Evolutionary conservation across 2,113 vertebrate species (phyloP).

Genomic region (Megaleporinus macrocephalus): DNA sequence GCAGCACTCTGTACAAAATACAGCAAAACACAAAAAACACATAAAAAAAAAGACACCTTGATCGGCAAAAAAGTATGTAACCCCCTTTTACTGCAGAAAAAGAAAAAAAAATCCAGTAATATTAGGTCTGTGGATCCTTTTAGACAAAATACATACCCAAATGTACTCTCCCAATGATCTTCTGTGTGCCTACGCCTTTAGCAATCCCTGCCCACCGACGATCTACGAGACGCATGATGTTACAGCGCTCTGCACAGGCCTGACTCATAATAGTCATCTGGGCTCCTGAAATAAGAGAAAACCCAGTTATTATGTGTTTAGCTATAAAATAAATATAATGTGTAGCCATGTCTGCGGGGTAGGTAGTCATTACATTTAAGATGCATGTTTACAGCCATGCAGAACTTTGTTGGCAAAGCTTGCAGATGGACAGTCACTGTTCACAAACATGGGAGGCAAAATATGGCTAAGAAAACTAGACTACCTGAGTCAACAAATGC

Average conservation of each 20-base stretch:
- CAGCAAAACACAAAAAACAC: too few relatives aligned
- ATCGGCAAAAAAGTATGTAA: too few relatives aligned
- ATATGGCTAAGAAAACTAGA: slow-evolving; percentile 27
- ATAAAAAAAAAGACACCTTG: too few relatives aligned
- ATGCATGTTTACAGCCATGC: neutral
- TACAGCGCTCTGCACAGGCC: slow-evolving; percentile 95
- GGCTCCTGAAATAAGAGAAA: slow-evolving; percentile 79
- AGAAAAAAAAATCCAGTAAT: neutral
- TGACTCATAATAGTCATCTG: slow-evolving; percentile 99
- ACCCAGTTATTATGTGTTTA: neutral
- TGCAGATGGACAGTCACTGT: neutral
- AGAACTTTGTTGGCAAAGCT: neutral
- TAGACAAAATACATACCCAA: slow-evolving; percentile 78
- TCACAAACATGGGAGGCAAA: neutral
- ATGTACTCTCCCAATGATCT: slow-evolving; percentile 97
- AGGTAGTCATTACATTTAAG: neutral
- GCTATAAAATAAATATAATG: neutral
- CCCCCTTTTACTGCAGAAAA: neutral
- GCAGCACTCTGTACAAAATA: too few relatives aligned
- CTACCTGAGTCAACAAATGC: slow-evolving; percentile 98
- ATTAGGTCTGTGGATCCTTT: neutral
- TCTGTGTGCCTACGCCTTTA: slow-evolving; percentile 97
- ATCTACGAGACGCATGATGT: slow-evolving; percentile 98
- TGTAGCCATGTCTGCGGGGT: neutral
- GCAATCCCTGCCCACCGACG: slow-evolving; percentile 97